Evolutionary conservation across 2,113 vertebrate species (phyloP), one percentile per base, ranked within the genome.

Genomic region (Petroica traversi): DNA sequence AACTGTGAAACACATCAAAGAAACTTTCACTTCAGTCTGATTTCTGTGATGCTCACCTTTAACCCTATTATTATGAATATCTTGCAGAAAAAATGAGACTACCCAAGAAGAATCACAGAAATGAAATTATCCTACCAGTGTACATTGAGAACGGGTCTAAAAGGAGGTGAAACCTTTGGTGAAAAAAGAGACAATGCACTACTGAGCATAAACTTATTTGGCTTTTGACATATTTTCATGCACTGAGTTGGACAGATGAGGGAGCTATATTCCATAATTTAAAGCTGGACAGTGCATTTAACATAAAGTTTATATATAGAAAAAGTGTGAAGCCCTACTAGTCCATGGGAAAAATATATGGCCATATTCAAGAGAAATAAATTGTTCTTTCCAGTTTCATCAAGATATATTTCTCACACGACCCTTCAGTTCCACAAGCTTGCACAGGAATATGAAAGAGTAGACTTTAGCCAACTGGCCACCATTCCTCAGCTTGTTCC

Each of bases 251-350:
- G 29, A 95, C 91, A 96, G 94, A 94, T 92, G 95, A 93, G 95
- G 95, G 92, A 97, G 94, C 93, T 88, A 31, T 88, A 79, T 93
- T 91, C 91, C 38, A 24, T 88, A 92, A 92, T 69, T 92, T 92
- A 79, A 78, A 89, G 36, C 23, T 54, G n/a, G 67, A 69, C 55
- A 34, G 19, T 74, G 34, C 6, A 4, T 93, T 89, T 85, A 87
- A 61, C 11, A 43, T 78, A 31, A 20, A 46, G 19, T 73, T 75
- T 85, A 75, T 89, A 88, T 95, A 88, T 76, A 92, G 33, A 87
- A 49, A 18, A 84, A 57, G 66, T 85, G 87, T 85, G 81, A 93
- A 89, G 43, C 22, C 58, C 19, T 54, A 63, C 73, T 63, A 41
- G 12, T 94, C 17, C 22, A 69, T 36, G 49, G 46, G 25, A 55